Evolutionary conservation across 2,888 invertebrate species (phyloP), one percentile per base, ranked within the genome.

Genomic region (Catocala nupta): DNA sequence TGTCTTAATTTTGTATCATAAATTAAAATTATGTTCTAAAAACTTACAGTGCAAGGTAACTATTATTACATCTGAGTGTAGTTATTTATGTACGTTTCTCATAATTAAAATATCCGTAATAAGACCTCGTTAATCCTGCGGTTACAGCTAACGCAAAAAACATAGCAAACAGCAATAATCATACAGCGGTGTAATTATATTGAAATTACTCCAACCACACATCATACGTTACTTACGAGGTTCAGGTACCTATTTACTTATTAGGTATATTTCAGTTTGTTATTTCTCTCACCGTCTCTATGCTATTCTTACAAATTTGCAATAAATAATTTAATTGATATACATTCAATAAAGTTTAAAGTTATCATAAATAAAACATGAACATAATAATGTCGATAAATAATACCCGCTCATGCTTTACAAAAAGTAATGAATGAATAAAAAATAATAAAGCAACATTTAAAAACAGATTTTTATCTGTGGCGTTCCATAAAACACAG

Each of bases 61-160:
- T 39, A 39, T 7, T 39, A 39, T 8, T 39, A 39, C 36, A 39
- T 39, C 36, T 39, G 36, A 9, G 36, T 1, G 1, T 39, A 39
- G 36, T 39, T 39, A 39, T 39, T 39, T 39, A 51, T 9, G 9
- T 11, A 43, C 16, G 12, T 58, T 63, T 53, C 53, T 50, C 25
- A 55, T 43, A 51, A 51, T 60, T 56, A 60, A 63, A 61, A 66
- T 63, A 54, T 42, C 42, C 51, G 53, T 48, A 42, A 47, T 43
- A 43, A 55, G 52, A 33, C n/a, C 9, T 59, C 36, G 43, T 56
- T 52, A 61, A 39, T 33, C 33, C 55, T 73, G 68, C 69, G 69
- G 74, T 70, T 63, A 68, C 55, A 49, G 52, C 55, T 50, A 45
- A 42, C 36, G 51, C 36, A 61, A 54, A 45, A 65, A 70, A 50